Evolutionary conservation across 2,113 vertebrate genomes (phyloP).

Genomic region (Muntiacus reevesi): DNA sequence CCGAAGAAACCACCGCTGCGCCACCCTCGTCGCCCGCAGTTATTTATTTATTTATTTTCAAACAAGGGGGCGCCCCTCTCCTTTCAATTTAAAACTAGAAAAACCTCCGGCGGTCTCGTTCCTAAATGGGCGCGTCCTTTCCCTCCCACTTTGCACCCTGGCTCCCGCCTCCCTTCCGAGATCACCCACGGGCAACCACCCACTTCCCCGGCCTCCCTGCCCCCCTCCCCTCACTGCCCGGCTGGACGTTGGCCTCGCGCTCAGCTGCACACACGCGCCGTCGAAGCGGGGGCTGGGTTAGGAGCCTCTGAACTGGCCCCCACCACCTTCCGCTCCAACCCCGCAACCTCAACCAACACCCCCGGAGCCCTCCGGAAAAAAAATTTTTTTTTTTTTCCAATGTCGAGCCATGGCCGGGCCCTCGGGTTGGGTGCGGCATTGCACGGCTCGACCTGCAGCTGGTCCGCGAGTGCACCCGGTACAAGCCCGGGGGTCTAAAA

Average conservation of each 20-base stretch:
- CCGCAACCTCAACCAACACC: not conserved
- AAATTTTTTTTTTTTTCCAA: not conserved
- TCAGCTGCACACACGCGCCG: not conserved
- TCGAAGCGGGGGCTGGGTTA: not conserved
- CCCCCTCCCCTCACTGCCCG: accelerated
- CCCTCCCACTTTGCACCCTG: not conserved
- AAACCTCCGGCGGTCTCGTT: slow-evolving; percentile 1
- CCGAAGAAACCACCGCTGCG: slow-evolving; percentile 57
- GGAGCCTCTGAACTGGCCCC: not conserved
- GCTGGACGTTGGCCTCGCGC: not conserved
- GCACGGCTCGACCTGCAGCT: slow-evolving; percentile 29
- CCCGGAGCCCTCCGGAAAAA: not conserved
- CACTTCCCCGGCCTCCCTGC: not conserved
- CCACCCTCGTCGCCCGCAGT: slow-evolving; percentile 50
- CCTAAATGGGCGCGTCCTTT: slow-evolving; percentile 6
- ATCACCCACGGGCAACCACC: not conserved
- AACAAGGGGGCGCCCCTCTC: slow-evolving; percentile 59
- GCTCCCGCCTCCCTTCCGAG: not conserved
- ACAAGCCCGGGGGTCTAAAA: slow-evolving; percentile 50
- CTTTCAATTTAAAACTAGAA: slow-evolving; percentile 30
- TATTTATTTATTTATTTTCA: slow-evolving; percentile 58
- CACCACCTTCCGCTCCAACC: not conserved
- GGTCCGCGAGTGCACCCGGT: not conserved
- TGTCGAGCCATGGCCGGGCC: slow-evolving; percentile 9
- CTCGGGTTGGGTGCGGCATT: not conserved